Conservation (phyloP, 1,140 invertebrate species). For the Vanessa atalanta region DNA sequence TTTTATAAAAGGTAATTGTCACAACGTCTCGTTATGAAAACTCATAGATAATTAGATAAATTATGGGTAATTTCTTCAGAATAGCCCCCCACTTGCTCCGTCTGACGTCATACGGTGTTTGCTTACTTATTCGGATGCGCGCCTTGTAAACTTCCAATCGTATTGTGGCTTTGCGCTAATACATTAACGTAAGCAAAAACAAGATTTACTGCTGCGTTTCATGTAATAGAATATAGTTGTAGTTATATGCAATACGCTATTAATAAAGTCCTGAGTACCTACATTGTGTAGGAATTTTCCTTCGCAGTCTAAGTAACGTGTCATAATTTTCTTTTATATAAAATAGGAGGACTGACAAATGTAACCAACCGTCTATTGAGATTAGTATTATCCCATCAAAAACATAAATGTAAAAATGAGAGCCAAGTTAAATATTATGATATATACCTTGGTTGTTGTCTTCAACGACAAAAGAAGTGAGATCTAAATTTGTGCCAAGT, state of each 20-base stretch:
- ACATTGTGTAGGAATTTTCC: background rate
- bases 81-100: constrained; percentile 3
- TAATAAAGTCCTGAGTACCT: constrained; percentile 2
- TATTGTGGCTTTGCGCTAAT: constrained; percentile 63
- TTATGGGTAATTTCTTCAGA: background rate
- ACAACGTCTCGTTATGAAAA: background rate
- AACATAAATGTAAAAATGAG: too few relatives aligned
- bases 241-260: constrained; percentile 9
- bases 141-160: constrained; percentile 67
- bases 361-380: too few relatives aligned
- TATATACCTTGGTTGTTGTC: too few relatives aligned
- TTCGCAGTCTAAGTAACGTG: too few relatives aligned
- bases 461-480: too few relatives aligned
- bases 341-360: too few relatives aligned
- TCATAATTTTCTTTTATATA: too few relatives aligned
- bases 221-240: constrained; percentile 11
- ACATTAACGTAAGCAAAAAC: constrained; percentile 52
- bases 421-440: too few relatives aligned
- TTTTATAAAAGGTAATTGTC: too few relatives aligned
- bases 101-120: constrained; percentile 63
- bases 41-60: background rate
- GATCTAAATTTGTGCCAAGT: too few relatives aligned
- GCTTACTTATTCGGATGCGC: constrained; percentile 66
- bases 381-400: too few relatives aligned
- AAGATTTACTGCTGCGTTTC: constrained; percentile 43